phyloP scores from a whole-genome alignment of 2,113 vertebrate genomes.

The Thermophis baileyi region DNA sequence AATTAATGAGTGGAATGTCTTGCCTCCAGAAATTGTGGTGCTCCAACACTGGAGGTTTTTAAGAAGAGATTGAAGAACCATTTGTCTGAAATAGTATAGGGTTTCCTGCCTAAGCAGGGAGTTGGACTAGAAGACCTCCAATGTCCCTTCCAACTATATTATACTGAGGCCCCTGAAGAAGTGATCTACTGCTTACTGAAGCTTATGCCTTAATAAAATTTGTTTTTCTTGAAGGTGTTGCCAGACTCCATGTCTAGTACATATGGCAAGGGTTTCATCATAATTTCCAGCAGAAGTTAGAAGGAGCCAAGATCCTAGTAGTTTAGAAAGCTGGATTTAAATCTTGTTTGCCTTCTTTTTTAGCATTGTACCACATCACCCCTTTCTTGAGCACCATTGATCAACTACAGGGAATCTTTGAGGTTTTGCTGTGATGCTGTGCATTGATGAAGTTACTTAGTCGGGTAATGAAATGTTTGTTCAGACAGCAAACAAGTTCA shows the following conservation, averaged over 20 bases:
- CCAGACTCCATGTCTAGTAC: not conserved
- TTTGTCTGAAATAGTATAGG: not conserved
- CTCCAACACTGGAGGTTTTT: not conserved
- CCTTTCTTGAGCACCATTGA: not conserved
- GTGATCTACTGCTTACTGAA: not conserved
- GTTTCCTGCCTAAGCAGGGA: not conserved
- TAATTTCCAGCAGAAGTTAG: not conserved
- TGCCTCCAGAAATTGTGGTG: not conserved
- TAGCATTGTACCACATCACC: not conserved
- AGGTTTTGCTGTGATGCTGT: not conserved
- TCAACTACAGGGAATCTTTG: not conserved
- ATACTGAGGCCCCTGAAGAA: not conserved
- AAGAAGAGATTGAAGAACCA: not conserved
- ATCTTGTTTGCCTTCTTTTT: not conserved
- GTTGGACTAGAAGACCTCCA: not conserved
- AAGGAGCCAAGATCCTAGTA: not conserved
- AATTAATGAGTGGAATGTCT: not conserved
- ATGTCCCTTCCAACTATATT: not conserved
- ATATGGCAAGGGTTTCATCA: not conserved
- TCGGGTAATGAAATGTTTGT: not conserved
- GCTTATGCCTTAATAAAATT: not conserved
- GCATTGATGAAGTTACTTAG: not conserved
- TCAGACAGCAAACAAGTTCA: not conserved
- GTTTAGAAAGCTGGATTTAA: not conserved
- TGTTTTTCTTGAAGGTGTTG: not conserved